These are phyloP conservation scores for Augochlorella aurata DNA, from an alignment of 2,888 invertebrate genomes.

Conservation along the genomic window DNA sequence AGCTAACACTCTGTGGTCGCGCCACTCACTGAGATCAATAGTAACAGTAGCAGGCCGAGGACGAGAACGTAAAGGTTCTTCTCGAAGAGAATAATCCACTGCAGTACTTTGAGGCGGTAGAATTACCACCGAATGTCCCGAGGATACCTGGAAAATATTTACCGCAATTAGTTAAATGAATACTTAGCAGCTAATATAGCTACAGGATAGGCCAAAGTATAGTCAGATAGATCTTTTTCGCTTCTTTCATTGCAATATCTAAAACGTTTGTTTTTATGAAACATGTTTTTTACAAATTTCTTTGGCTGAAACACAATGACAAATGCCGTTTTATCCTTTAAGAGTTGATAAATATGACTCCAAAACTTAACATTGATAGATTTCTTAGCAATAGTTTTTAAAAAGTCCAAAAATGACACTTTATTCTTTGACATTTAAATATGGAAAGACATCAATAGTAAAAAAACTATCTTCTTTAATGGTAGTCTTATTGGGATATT, in stretches of 20 bases:
- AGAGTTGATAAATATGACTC: neutral
- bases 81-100: conserved; percentile 84
- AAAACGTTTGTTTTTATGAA: no score
- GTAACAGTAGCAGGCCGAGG: conserved; percentile 78
- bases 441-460: no score
- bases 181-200: no score
- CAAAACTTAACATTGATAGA: neutral
- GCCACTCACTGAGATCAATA: conserved; percentile 96
- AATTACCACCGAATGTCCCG: conserved; percentile 77
- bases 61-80: conserved; percentile 78
- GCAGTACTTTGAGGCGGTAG: conserved; percentile 85
- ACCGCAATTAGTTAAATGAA: neutral
- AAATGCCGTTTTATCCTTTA: neutral
- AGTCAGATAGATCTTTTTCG: neutral
- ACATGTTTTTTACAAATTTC: neutral
- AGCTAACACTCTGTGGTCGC: conserved; percentile 94
- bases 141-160: conserved; percentile 67
- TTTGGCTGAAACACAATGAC: neutral
- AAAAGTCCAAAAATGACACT: no score
- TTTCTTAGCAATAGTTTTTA: no score
- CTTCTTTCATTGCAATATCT: no score
- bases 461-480: no score
- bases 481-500: no score
- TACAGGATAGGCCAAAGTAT: neutral
- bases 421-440: no score